Evolutionary conservation across 2,888 invertebrate species (phyloP), one percentile per base, ranked within the genome.

Genomic region (Phortica okadai): DNA sequence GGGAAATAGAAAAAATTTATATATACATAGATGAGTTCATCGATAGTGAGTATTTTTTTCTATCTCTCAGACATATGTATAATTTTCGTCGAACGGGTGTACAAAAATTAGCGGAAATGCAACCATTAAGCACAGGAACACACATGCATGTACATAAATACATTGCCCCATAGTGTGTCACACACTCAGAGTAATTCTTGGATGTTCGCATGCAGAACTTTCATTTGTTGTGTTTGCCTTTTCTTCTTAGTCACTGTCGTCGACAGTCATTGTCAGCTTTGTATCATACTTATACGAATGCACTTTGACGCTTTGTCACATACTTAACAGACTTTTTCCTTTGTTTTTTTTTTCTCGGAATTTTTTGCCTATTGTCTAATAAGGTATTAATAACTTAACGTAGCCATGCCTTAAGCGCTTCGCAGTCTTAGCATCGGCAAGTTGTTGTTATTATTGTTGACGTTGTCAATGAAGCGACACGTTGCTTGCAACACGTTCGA

Each of bases 381-480:
- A 88, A 84, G 88, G 84, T 82, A 85, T 88, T 85, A 88, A 85
- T 85, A 87, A 81, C 84, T 85, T 81, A 81, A 8, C n/a, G 25
- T 64, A 64, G 25, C 25, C 64, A 16, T 62, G 5, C 59, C 33
- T 33, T 33, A 33, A 33, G 33, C 33, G 33, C 4, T 33, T 33
- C 33, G 33, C 33, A 33, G 33, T 33, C 33, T 50, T 8, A 8
- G 3, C 50, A 50, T 84, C 77, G 80, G 78, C 85, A 78, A 82
- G 58, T 58, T 58, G 56, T 56, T 58, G 44, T 42, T 45, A 33
- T 44, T 11, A 14, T 70, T 14, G 50, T 50, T 58, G 73, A 25
- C 58, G 41, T 7, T 62, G 25, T 25, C 62, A 62, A 62, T 21
- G 14, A 8, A 1, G 62, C 21, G n/a, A 11, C 25, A 10, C 10